Evolutionary conservation across 2,113 vertebrate species (phyloP).

Genomic region (Seriola rivoliana): DNA sequence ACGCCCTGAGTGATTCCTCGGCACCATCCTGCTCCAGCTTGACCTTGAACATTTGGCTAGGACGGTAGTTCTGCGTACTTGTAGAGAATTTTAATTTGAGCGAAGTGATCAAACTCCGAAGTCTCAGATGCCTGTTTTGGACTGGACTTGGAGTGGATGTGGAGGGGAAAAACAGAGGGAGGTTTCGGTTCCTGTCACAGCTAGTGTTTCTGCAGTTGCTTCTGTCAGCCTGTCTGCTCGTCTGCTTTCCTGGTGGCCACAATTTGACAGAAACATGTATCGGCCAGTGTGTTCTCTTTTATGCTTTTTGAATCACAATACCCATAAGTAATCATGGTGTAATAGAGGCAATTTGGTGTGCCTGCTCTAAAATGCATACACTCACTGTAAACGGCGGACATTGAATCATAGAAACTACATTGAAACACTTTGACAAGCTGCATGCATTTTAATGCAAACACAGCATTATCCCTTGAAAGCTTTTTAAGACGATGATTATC

Average conservation of each 20-base stretch:
- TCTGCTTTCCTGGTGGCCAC: slow-evolving; percentile 29
- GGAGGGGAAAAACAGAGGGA: slow-evolving; percentile 8
- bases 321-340: slow-evolving; percentile 39
- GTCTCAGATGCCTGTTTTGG: slow-evolving; percentile 1
- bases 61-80: background rate
- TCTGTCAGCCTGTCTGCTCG: slow-evolving; percentile 40
- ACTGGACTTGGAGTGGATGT: slow-evolving; percentile 13
- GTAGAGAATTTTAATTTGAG: slow-evolving; percentile 35
- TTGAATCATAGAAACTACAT: slow-evolving; percentile 10
- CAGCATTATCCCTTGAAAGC: slow-evolving; percentile 46
- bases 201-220: slow-evolving; percentile 10
- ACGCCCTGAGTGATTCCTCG: background rate
- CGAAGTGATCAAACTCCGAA: slow-evolving; percentile 7
- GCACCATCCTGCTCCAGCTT: background rate
- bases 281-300: slow-evolving; percentile 1
- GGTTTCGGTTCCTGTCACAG: slow-evolving; percentile 16
- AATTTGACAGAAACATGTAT: slow-evolving; percentile 43
- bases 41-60: slow-evolving; percentile 34
- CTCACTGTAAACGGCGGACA: slow-evolving; percentile 17
- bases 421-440: slow-evolving; percentile 40
- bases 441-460: slow-evolving; percentile 45
- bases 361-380: slow-evolving; percentile 51
- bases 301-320: slow-evolving; percentile 36
- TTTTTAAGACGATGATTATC: slow-evolving; percentile 41
- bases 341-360: slow-evolving; percentile 45